These are phyloP conservation scores for Tenrec ecaudatus DNA, from an alignment of 2,113 vertebrate genomes.

Conservation along the genomic window DNA sequence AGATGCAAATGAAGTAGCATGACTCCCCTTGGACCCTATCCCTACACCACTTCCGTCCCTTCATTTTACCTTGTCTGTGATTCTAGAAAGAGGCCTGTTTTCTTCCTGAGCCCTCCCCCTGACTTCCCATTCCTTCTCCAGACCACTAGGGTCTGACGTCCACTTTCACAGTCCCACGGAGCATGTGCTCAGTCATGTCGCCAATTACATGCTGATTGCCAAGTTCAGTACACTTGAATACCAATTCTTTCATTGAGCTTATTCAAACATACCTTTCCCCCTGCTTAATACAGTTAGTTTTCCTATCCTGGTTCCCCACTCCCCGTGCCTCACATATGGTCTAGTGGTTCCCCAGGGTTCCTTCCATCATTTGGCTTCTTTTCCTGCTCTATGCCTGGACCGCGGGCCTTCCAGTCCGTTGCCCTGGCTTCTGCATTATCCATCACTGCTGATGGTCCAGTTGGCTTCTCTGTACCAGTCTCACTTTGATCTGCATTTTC, in stretches of 20 bases:
- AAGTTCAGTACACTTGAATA: constrained; percentile 16
- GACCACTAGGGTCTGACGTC: neutral
- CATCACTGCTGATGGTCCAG: neutral
- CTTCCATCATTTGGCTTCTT: neutral
- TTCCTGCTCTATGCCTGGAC: neutral
- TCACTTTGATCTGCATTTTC: neutral
- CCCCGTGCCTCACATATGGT: no score
- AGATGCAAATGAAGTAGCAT: constrained; percentile 40
- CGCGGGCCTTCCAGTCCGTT: neutral
- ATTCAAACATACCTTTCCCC: neutral
- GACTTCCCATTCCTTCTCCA: constrained; percentile 34
- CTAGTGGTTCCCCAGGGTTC: neutral
- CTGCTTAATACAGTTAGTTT: neutral
- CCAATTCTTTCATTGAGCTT: neutral
- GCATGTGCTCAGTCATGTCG: neutral
- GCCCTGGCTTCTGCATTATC: neutral
- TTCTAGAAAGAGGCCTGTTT: constrained; percentile 21
- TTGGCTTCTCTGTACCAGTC: neutral
- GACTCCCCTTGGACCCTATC: neutral
- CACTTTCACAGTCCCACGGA: neutral
- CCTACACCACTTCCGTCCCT: neutral
- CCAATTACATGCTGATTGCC: neutral
- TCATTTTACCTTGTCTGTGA: neutral
- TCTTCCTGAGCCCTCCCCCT: constrained; percentile 39
- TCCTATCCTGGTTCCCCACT: neutral